phyloP scores from a whole-genome alignment of 2,888 invertebrate genomes.

The Fissipunctia ypsillon region DNA sequence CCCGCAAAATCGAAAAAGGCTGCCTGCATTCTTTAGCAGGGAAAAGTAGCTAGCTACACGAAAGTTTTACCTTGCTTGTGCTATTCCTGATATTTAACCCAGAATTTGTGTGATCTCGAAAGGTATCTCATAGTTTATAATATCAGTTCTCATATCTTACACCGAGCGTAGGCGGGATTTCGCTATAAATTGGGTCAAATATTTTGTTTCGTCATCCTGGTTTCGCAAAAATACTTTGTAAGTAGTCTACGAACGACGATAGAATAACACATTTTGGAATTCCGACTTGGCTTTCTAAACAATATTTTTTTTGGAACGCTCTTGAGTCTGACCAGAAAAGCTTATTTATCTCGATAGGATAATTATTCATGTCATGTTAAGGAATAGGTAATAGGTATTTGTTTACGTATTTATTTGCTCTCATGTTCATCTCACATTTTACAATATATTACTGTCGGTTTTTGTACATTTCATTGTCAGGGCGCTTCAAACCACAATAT shows the following conservation, averaged over 20 bases:
- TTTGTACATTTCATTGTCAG: no score
- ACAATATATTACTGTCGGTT: no score
- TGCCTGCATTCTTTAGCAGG: background rate
- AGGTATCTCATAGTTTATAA: slow-evolving; percentile 10
- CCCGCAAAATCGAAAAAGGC: background rate
- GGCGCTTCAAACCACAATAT: no score
- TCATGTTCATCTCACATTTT: no score
- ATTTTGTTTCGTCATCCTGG: background rate
- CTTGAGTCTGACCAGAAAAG: background rate
- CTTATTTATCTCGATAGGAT: background rate
- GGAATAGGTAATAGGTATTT: no score
- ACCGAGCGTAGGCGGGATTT: background rate
- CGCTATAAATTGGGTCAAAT: slow-evolving; percentile 18
- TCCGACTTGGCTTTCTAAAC: background rate
- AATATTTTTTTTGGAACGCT: background rate
- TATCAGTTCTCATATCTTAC: slow-evolving; percentile 4
- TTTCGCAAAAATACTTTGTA: slow-evolving; percentile 8
- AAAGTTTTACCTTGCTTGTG: background rate
- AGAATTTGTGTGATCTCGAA: slow-evolving; percentile 15
- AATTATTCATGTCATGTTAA: background rate
- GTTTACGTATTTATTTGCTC: no score
- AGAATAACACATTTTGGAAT: background rate
- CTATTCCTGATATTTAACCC: slow-evolving; percentile 8
- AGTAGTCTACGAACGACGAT: background rate
- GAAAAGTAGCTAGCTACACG: background rate